Evolutionary conservation across 2,113 vertebrate species (phyloP), one percentile per base, ranked within the genome.

Genomic region (Oreotragus oreotragus): DNA sequence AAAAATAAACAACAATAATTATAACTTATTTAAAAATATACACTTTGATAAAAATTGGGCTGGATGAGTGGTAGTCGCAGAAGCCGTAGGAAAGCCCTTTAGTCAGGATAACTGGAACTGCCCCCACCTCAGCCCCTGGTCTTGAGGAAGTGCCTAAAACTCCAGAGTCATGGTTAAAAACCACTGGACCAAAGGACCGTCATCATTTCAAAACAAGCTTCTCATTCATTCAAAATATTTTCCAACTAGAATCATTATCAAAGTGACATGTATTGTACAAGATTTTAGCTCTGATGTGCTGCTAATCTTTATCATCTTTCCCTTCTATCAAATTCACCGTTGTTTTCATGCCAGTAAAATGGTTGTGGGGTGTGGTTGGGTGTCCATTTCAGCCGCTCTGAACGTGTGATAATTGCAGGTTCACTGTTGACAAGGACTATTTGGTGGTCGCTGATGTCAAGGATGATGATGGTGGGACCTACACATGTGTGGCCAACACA

Each of bases 401-500:
- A 97, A 83, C 96, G 4, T 96, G 33, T 98, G 98, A 66, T 97
- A 57, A 98, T 98, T 96, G 1, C 98, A 99, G 99, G 98, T 99
- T 99, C 93, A 97, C 99, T 45, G 88, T 99, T 30, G 99, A 98
- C 97, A 98, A 99, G 36, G 99, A 99, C 94, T 99, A 99, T 96
- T 99, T 99, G 98, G 99, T 98, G 96, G 99, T 99, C 94, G 97
- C 97, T 36, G 99, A 99, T 36, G 99, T 99, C 97, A 99, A 97
- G 23, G 99, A 99, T 91, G 97, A 95, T 2, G 99, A 99, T 45
- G 99, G 99, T 19, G 99, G 99, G 36, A 98, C 98, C 21, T 99
- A 99, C 98, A 99, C 99, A 2, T 99, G 99, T 97, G 97, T 99
- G 96, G 99, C 99, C 98, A 99, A 99, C 98, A 99, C 99, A 45